A percentile compares a stretch with the other conserved stretches of the same genome.
Evolutionary conservation across 2,113 vertebrate species (phyloP).

Genomic region (Blennius ocellaris): DNA sequence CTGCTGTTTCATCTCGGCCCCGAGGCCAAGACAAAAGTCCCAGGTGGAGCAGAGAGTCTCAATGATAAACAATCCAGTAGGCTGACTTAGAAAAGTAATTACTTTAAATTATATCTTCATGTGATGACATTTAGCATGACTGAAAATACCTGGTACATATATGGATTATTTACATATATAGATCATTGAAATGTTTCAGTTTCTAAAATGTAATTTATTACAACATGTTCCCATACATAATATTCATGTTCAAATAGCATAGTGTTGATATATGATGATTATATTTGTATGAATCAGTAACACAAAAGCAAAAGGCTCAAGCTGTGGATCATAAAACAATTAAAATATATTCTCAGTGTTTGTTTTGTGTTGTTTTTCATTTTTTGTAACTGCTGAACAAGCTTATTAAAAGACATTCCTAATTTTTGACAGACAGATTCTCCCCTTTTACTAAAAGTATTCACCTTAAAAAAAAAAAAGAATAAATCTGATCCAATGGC

Average conservation of each 20-base stretch:
- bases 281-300: not conserved
- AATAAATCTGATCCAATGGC: not conserved
- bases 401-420: not conserved
- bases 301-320: not conserved
- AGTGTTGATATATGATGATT: not conserved
- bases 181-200: too few relatives aligned
- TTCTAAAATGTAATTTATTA: too few relatives aligned
- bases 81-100: not conserved
- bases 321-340: not conserved
- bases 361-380: not conserved
- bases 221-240: too few relatives aligned
- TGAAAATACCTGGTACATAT: too few relatives aligned
- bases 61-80: slow-evolving; percentile 32
- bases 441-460: not conserved
- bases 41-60: slow-evolving; percentile 31
- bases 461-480: not conserved
- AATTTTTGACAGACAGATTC: too few relatives aligned
- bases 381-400: not conserved
- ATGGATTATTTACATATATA: too few relatives aligned
- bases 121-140: too few relatives aligned
- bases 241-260: not conserved
- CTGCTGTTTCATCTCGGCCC: slow-evolving; percentile 57
- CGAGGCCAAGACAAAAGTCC: slow-evolving; percentile 32
- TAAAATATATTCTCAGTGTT: not conserved
- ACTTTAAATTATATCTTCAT: too few relatives aligned